Percentiles rank a stretch among this genome's conserved stretches.
These are phyloP conservation scores for Galagoides demidoff DNA, from an alignment of 2,797 vertebrate species.

Conservation along the genomic window DNA sequence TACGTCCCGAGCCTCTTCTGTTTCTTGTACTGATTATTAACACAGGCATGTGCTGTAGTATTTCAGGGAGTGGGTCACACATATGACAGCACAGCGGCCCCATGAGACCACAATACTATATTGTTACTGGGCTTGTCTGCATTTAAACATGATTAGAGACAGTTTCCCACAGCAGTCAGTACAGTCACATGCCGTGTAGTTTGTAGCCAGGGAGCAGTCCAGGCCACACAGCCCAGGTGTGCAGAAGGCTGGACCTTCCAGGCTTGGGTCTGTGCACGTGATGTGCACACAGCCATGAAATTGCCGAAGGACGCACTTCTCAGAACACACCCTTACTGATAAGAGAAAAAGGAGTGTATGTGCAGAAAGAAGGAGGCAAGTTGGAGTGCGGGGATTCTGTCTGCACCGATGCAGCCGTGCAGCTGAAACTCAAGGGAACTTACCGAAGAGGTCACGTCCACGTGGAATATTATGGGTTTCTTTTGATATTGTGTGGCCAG, in stretches of 20 bases:
- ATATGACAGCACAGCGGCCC: fast-evolving
- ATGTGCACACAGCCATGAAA: neutral
- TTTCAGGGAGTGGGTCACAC: no score
- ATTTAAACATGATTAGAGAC: neutral
- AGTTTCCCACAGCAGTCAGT: neutral
- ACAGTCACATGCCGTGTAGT: fast-evolving
- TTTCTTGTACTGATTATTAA: fast-evolving
- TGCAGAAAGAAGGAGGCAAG: fast-evolving
- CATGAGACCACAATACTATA: neutral
- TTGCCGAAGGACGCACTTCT: neutral
- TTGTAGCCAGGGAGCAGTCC: neutral
- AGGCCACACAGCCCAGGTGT: fast-evolving
- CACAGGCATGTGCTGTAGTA: fast-evolving
- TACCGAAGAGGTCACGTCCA: constrained; percentile 96
- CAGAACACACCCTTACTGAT: fast-evolving
- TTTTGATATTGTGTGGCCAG: constrained; percentile 82
- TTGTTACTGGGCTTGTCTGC: no score
- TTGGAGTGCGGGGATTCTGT: fast-evolving
- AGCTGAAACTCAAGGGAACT: constrained; percentile 63
- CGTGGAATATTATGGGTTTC: constrained; percentile 92
- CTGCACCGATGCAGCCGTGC: fast-evolving
- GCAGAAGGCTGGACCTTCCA: fast-evolving
- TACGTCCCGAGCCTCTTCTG: no score
- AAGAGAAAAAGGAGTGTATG: neutral
- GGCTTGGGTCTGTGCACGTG: neutral